Conservation (phyloP, 2,797 vertebrate genomes). For the Eutrigla gurnardus region DNA sequence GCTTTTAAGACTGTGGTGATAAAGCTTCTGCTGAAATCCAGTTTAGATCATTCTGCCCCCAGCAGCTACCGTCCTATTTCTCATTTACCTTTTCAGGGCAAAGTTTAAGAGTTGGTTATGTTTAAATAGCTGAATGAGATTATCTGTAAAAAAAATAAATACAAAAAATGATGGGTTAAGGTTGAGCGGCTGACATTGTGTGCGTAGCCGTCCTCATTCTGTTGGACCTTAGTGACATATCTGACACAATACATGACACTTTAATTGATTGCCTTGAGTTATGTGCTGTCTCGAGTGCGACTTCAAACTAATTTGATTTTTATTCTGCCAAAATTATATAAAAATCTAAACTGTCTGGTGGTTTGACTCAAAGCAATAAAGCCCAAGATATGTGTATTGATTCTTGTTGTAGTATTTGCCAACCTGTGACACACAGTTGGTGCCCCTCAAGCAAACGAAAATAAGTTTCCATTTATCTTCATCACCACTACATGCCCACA, state of each 20-base stretch:
- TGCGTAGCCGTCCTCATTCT: constrained; percentile 56
- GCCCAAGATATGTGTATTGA: constrained; percentile 14
- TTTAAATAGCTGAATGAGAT: constrained; percentile 56
- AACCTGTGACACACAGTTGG: constrained; percentile 44
- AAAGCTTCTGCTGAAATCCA: constrained; percentile 50
- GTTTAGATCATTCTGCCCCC: constrained; percentile 50
- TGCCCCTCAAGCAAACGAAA: constrained; percentile 20
- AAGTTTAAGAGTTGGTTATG: constrained; percentile 52
- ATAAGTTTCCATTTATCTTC: constrained; percentile 1
- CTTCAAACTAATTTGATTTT: constrained; percentile 35
- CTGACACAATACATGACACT: constrained; percentile 55
- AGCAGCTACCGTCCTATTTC: constrained; percentile 53
- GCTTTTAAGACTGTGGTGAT: constrained; percentile 33
- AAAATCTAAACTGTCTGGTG: constrained; percentile 16
- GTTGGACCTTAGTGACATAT: constrained; percentile 59
- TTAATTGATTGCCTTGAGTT: constrained; percentile 72
- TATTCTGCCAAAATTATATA: constrained; percentile 20
- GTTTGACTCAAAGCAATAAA: constrained; percentile 41
- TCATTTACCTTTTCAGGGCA: constrained; percentile 60
- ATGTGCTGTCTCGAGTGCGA: constrained; percentile 52
- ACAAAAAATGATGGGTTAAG: constrained; percentile 31
- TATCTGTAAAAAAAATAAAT: constrained; percentile 5
- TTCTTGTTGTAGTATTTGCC: constrained; percentile 9
- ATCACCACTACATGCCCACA: constrained; percentile 1
- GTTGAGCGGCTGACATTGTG: constrained; percentile 42